Percentiles rank a stretch among this genome's conserved stretches.
Evolutionary conservation across 2,888 invertebrate genomes (phyloP).

Genomic region (Ophraella communa): DNA sequence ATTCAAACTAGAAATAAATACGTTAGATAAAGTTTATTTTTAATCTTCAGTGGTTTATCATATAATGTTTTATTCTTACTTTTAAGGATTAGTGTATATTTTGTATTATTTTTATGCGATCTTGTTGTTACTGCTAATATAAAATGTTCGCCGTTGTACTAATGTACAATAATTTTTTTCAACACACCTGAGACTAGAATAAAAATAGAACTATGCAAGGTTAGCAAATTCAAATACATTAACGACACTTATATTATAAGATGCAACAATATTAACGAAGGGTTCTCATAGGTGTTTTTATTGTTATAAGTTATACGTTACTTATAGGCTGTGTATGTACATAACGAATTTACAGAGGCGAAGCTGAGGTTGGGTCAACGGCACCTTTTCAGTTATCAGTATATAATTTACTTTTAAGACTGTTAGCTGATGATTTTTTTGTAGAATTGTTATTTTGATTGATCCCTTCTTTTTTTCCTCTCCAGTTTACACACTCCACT

Average conservation of each 20-base stretch:
- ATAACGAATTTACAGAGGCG: conserved; percentile 51
- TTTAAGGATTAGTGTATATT: conserved; percentile 20
- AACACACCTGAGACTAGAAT: conserved; percentile 6
- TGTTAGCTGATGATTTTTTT: conserved; percentile 57
- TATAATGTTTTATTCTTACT: conserved; percentile 17
- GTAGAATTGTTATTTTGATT: conserved; percentile 51
- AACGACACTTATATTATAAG: neutral
- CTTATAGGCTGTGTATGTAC: conserved; percentile 60
- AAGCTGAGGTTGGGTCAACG: conserved; percentile 55
- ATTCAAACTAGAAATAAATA: too few relatives aligned
- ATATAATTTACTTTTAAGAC: conserved; percentile 58
- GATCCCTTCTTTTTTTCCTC: conserved; percentile 31
- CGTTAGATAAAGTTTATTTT: conserved; percentile 3
- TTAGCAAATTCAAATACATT: neutral
- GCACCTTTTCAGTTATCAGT: conserved; percentile 56
- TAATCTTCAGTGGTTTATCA: neutral
- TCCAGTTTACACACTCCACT: conserved; percentile 33
- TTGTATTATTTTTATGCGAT: conserved; percentile 22
- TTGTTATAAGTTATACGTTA: conserved; percentile 49
- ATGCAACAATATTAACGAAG: neutral
- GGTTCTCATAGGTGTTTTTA: conserved; percentile 12
- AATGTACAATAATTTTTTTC: neutral
- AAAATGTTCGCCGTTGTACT: conserved; percentile 6
- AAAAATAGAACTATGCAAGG: conserved; percentile 1
- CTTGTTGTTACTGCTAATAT: conserved; percentile 9